These are phyloP conservation scores for Drosophila ustulata DNA, from an alignment of 2,888 invertebrate genomes.

Conservation along the genomic window DNA sequence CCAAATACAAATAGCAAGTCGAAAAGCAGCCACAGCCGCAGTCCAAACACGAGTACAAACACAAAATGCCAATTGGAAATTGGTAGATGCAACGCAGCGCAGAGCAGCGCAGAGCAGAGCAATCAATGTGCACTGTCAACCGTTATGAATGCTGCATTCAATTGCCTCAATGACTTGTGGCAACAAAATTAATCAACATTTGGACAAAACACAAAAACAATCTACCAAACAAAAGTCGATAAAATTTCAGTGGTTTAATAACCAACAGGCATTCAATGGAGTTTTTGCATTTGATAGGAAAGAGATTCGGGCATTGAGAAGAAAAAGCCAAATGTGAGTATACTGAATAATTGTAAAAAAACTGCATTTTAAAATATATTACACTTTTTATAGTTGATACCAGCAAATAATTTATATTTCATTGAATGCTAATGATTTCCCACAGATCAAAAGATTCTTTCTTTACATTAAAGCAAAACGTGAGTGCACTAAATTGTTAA, in stretches of 20 bases:
- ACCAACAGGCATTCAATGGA: background rate
- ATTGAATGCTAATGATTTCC: too few species aligned
- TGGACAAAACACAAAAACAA: conserved; percentile 36
- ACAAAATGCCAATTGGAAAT: conserved; percentile 18
- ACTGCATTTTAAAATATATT: background rate
- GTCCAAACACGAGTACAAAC: conserved; percentile 29
- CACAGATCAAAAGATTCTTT: too few species aligned
- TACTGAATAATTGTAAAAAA: background rate
- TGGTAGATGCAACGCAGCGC: background rate
- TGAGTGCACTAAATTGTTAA: too few species aligned
- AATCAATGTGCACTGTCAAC: conserved; percentile 66
- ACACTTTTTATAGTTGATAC: too few species aligned
- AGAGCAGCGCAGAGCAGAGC: conserved; percentile 15
- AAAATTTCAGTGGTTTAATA: background rate
- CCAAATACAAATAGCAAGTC: conserved; percentile 75
- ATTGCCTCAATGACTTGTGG: conserved; percentile 77
- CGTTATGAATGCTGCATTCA: conserved; percentile 75
- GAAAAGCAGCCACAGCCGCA: conserved; percentile 47
- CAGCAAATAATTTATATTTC: too few species aligned
- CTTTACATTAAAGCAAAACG: too few species aligned
- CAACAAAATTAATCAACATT: conserved; percentile 80
- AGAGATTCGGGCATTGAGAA: background rate
- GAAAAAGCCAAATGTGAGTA: background rate
- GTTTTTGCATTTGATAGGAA: background rate
- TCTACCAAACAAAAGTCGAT: background rate